Evolutionary conservation across 2,888 invertebrate genomes (phyloP), one percentile per base, ranked within the genome.

Genomic region (Apamea crenata): DNA sequence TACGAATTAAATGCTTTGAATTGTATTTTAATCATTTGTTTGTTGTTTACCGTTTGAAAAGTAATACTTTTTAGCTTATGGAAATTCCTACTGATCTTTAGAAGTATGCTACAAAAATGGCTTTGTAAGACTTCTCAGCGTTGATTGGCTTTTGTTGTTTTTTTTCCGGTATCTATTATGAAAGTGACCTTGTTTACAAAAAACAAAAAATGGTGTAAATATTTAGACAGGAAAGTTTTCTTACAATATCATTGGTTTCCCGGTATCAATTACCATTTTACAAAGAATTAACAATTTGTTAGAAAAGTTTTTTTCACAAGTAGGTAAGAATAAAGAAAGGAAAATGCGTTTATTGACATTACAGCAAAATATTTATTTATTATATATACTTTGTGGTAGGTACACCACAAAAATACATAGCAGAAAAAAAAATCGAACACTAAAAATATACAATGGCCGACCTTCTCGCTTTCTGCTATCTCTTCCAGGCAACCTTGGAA

Each of bases 91-190:
- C 2, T 44, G 50, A 32, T 32, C 50, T 81, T 50, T 44, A 25
- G 0, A 50, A n/a, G 2, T 50, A 32, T 7, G 12, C 2, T 40
- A 32, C 40, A 44, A 36, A 36, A 74, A 56, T 44, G n/a, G 8
- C 4, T 25, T 82, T 47, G 2, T 74, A 70, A 7, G 56, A 25
- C 25, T 74, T 80, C 53, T 6, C 29, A 29, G 14, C 5, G 6
- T 56, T 74, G 25, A 65, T 66, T 47, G 25, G 12, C 16, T 47
- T 18, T 53, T 56, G 40, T 71, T 47, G 25, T 74, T 74, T 80
- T 16, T 16, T 36, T 16, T 2, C 7, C 12, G 25, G 7, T 47
- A 75, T 6, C 21, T 59, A 68, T n/a, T 36, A 18, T 69, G 14
- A 32, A 63, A 50, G 50, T 6, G 7, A 25, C 25, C 10, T 53